Evolutionary conservation across 2,797 vertebrate genomes (phyloP).

Genomic region (Psittacula echo): DNA sequence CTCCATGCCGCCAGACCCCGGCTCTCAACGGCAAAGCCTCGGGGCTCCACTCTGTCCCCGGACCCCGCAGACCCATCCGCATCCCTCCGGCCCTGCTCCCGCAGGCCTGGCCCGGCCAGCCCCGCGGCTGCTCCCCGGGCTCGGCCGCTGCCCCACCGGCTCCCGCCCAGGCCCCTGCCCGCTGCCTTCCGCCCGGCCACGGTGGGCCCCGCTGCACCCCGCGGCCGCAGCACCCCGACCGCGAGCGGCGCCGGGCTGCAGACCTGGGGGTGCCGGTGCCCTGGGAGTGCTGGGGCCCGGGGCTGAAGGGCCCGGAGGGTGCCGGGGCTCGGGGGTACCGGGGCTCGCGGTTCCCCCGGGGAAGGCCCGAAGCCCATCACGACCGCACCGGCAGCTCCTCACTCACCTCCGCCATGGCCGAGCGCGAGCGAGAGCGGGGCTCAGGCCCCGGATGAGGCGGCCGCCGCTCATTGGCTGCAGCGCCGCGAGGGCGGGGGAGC

Average conservation of each 20-base stretch:
- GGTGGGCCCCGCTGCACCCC: not conserved
- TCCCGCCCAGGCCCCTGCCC: not conserved
- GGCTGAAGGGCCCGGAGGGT: not conserved
- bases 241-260: not conserved
- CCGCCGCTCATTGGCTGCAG: conserved; percentile 55
- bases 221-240: not conserved
- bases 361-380: not conserved
- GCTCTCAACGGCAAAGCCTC: not conserved
- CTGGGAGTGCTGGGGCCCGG: too few species aligned
- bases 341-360: too few species aligned
- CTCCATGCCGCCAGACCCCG: not conserved
- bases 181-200: not conserved
- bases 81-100: not conserved
- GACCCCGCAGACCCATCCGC: too few species aligned
- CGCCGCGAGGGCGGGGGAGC: not conserved
- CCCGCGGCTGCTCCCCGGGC: not conserved
- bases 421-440: conserved; percentile 62
- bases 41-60: not conserved
- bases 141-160: too few species aligned
- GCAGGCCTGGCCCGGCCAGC: too few species aligned
- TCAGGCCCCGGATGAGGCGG: conserved; percentile 69
- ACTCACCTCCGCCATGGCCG: conserved; percentile 79
- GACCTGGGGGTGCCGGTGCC: not conserved
- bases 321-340: not conserved
- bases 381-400: conserved; percentile 53